Base-by-base conservation (phyloP, 2,113 vertebrate genomes). In the Hemiprocne comata region DNA sequence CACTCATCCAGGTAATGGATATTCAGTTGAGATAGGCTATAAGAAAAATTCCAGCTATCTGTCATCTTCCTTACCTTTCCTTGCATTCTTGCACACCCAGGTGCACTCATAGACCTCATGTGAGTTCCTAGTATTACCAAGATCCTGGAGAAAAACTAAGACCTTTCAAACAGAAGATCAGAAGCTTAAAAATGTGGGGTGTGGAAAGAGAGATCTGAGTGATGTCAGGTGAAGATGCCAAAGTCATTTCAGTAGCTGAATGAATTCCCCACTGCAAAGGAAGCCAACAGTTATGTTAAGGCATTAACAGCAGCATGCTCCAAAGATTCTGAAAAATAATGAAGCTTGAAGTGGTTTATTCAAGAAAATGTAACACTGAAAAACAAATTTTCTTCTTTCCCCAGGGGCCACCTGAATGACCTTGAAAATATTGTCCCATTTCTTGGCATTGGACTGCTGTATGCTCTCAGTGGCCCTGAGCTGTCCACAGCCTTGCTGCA, bases 401-500 rank as follows among this genome's bases (percentile, higher is more conserved):
- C 46, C 95, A 99, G 99, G 86, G 98, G 98, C 87, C 99, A 99
- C 94, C 98, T 97, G 97, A 99, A 99, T n/a, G 99, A 99, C 96
- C 90, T 99, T 90, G 99, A 99, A 90, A 99, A 99, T 50, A 97
- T 99, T 1, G n/a, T 99, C 61, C 99, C 99, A 0, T 99, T 99
- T 42, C 42, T 99, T 28, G 80, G 98, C 24, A 88, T 99, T 7
- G 99, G 99, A 14, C 97, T 99, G 21, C 95, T 99, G 46, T 99
- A 99, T 5, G 84, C 98, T 13, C 90, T 99, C 85, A 99, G 98
- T 1, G 97, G 97, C 34, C 98, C 99, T 0, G 96, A 98, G 4
- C 98, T 98, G 15, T 97, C 97, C 23, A 72, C 92, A 0, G 99
- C 99, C 44, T 67, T 99, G 91, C 94, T 99, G 73, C 99, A 99